Evolutionary conservation across 2,888 invertebrate species (phyloP).

Genomic region (Syritta pipiens): DNA sequence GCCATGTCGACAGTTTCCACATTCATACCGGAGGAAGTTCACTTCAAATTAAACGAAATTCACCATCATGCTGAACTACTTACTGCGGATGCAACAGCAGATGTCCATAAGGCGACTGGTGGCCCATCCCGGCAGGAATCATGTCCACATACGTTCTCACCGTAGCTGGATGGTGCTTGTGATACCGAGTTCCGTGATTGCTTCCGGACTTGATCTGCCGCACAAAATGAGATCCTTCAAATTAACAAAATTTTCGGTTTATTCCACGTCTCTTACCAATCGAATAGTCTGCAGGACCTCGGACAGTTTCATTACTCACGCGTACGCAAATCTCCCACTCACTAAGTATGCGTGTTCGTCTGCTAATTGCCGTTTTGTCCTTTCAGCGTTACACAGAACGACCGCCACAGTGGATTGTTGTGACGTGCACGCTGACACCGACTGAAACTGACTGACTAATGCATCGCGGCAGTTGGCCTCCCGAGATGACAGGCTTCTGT

Average conservation of each 20-base stretch:
- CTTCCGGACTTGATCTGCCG: slow-evolving; percentile 41
- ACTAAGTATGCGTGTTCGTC: neutral
- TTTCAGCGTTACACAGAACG: slow-evolving; percentile 37
- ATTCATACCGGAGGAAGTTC: neutral
- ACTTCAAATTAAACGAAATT: neutral
- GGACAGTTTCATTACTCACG: slow-evolving; percentile 44
- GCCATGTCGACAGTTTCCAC: neutral
- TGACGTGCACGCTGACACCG: slow-evolving; percentile 34
- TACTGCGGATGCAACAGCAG: slow-evolving; percentile 43
- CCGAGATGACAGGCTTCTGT: slow-evolving; percentile 53
- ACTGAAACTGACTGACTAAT: slow-evolving; percentile 60
- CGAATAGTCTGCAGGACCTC: slow-evolving; percentile 54
- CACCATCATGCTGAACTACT: slow-evolving; percentile 24
- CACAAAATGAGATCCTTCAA: slow-evolving; percentile 7
- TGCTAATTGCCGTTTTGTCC: slow-evolving; percentile 43
- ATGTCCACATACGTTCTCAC: slow-evolving; percentile 23
- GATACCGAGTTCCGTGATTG: slow-evolving; percentile 18
- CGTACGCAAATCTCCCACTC: neutral
- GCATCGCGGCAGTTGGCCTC: slow-evolving; percentile 23
- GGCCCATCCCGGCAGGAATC: slow-evolving; percentile 30
- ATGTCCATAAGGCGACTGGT: slow-evolving; percentile 50
- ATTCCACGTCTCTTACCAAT: slow-evolving; percentile 21
- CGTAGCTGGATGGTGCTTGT: slow-evolving; percentile 19
- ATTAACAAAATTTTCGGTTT: slow-evolving; percentile 7
- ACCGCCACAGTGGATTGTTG: slow-evolving; percentile 23